A percentile compares a stretch with the other conserved stretches of the same genome.
Evolutionary conservation across 2,797 vertebrate genomes (phyloP).

Genomic region (Mormyrops boulengeri): DNA sequence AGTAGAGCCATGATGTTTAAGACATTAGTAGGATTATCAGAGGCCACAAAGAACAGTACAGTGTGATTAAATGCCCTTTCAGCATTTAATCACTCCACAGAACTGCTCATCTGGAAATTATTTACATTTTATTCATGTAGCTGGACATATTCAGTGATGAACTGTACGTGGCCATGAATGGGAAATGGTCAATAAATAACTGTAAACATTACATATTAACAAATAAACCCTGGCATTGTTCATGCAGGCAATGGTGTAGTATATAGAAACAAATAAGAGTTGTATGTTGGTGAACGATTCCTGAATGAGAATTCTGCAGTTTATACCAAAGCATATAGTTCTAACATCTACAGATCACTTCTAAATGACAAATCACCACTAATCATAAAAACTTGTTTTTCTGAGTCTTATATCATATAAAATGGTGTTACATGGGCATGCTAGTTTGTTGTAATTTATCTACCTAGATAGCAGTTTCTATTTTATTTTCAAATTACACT

Average conservation of each 20-base stretch:
- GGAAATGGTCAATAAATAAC: not conserved
- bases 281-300: not conserved
- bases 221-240: not conserved
- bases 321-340: not conserved
- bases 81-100: not conserved
- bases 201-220: not conserved
- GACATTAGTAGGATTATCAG: not conserved
- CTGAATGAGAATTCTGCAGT: not conserved
- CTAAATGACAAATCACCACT: not conserved
- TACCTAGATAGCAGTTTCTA: not conserved
- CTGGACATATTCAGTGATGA: not conserved
- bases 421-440: not conserved
- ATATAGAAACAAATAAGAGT: not conserved
- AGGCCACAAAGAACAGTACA: not conserved
- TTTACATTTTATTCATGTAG: not conserved
- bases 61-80: not conserved
- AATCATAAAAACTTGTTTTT: not conserved
- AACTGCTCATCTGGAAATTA: not conserved
- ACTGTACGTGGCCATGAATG: not conserved
- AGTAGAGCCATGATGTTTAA: not conserved
- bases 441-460: not conserved
- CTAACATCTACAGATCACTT: not conserved
- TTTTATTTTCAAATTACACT: not conserved
- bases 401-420: not conserved
- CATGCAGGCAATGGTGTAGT: not conserved